Evolutionary conservation across 2,113 vertebrate genomes (phyloP), one percentile per base, ranked within the genome.

Genomic region (Ornithorhynchus anatinus): DNA sequence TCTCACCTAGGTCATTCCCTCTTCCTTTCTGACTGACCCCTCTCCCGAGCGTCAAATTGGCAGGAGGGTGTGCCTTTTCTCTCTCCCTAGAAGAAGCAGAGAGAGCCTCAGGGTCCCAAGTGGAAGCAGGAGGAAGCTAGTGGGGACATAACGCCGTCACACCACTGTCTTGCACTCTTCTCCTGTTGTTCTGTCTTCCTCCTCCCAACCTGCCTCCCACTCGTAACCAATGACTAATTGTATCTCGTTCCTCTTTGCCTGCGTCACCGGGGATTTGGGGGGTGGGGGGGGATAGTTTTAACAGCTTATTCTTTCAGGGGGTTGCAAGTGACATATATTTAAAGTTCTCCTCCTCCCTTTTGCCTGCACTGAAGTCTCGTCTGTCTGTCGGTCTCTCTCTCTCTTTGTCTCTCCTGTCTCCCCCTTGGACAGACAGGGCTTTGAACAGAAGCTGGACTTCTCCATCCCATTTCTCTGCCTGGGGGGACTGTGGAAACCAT

Each of bases 191-290:
- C 85, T 81, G 56, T 79, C 78, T 80, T 56, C 80, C 54, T 59
- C 57, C 77, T 77, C 17, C 1, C 72, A 40, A 8, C 48, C 80
- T 52, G 40, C 85, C 90, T 90, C 90, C 90, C 20, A 60, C 88
- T 12, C 76, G 57, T 73, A 80, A 79, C 23, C 2, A 20, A 81
- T 92, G 91, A 92, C 79, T 89, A 80, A 68, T 60, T 77, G 76
- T 83, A 80, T 44, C 15, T 73, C 6, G 15, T 81, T 62, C 33
- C 75, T 75, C 83, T 29, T 35, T 31, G 2, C 58, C 29, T 80
- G 88, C 86, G 83, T 69, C 89, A 72, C 72, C 79, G 63, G 43
- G 79, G 67, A 80, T n/a, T n/a, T n/a, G n/a, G n/a, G n/a, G n/a
- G n/a, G n/a, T n/a, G n/a, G n/a, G 59, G 40, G 58, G 69, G 80